These are phyloP conservation scores for Acleris cristana DNA, from an alignment of 2,888 invertebrate species.

Conservation along the genomic window DNA sequence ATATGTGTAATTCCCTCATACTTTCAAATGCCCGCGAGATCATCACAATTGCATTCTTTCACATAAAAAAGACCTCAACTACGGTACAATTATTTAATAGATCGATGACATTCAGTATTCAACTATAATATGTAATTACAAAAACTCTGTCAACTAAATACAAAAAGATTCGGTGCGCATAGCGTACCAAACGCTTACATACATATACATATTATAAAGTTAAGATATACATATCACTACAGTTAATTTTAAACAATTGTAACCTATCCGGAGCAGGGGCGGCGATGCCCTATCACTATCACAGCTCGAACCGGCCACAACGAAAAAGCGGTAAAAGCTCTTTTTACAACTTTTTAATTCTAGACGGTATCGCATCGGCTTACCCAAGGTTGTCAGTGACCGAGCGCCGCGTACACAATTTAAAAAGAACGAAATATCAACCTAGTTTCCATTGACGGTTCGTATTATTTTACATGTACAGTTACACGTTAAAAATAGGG, in stretches of 20 bases:
- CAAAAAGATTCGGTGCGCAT: constrained; percentile 72
- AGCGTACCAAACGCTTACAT: constrained; percentile 75
- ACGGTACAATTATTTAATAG: constrained; percentile 61
- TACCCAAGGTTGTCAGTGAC: constrained; percentile 30
- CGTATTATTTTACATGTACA: constrained; percentile 58
- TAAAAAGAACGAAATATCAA: constrained; percentile 57
- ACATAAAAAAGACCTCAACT: constrained; percentile 79
- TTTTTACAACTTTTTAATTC: too few relatives aligned
- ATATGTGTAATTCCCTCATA: constrained; percentile 75
- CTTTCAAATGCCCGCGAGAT: constrained; percentile 78
- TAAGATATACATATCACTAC: constrained; percentile 76
- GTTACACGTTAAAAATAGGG: constrained; percentile 47
- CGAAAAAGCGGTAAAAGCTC: constrained; percentile 31
- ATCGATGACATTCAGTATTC: constrained; percentile 69
- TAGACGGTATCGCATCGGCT: too few relatives aligned
- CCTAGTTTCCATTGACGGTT: constrained; percentile 51
- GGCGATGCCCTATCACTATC: background rate
- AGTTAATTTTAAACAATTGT: constrained; percentile 71
- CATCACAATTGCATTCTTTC: constrained; percentile 75
- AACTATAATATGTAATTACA: constrained; percentile 80
- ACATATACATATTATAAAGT: constrained; percentile 72
- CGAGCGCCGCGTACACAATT: constrained; percentile 54
- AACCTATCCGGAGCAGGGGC: constrained; percentile 59
- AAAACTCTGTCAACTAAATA: constrained; percentile 81
- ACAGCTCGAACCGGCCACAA: constrained; percentile 31